A percentile compares a stretch with the other conserved stretches of the same genome.
These are phyloP conservation scores for Clarias magur DNA, from an alignment of 2,113 vertebrate species.

Conservation along the genomic window DNA sequence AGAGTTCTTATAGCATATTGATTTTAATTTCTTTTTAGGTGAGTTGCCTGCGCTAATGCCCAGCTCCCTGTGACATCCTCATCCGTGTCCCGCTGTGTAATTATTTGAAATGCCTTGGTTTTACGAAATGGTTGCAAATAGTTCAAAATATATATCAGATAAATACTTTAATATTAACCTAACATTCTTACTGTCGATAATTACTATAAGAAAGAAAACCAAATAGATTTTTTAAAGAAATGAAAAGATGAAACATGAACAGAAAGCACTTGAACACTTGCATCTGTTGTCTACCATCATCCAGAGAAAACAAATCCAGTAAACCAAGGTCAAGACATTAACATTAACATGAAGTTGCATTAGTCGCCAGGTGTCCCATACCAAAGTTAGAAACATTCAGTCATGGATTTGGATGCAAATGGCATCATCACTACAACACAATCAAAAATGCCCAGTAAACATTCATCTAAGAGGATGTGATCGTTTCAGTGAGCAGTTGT, in stretches of 20 bases:
- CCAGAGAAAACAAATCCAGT: background rate
- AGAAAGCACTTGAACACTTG: background rate
- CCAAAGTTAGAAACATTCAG: background rate
- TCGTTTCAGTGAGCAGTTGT: constrained; percentile 27
- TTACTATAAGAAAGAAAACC: background rate
- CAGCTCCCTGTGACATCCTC: background rate
- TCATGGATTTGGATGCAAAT: background rate
- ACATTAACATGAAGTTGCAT: background rate
- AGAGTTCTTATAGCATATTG: background rate
- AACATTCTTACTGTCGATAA: background rate
- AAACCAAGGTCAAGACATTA: constrained; percentile 1
- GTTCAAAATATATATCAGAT: background rate
- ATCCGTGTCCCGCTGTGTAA: background rate
- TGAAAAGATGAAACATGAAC: background rate
- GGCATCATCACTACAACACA: background rate
- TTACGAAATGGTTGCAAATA: background rate
- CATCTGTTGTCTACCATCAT: background rate
- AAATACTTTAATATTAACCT: background rate
- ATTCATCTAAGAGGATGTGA: constrained; percentile 44
- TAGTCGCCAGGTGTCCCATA: background rate
- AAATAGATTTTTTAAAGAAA: background rate
- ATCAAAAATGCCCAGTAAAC: constrained; percentile 30
- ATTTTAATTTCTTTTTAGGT: too few species aligned
- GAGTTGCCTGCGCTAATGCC: background rate
- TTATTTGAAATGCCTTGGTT: background rate